Evolutionary conservation across 2,888 invertebrate species (phyloP).

Genomic region (Drosophila histrio): DNA sequence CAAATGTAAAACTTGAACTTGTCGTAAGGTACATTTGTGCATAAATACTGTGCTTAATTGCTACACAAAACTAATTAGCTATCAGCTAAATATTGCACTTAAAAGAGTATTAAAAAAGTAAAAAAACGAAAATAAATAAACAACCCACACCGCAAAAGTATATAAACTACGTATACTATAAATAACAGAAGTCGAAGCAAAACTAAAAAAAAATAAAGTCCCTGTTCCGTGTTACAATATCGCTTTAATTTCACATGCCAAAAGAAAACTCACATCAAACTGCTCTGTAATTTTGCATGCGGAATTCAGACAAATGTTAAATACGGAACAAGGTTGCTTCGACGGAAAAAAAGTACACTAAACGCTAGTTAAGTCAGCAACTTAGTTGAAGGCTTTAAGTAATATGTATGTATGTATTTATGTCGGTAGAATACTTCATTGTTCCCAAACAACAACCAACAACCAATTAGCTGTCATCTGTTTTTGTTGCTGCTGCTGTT

Average conservation of each 20-base stretch:
- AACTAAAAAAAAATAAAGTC: slow-evolving; percentile 27
- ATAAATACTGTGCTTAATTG: slow-evolving; percentile 71
- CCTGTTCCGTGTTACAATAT: not conserved
- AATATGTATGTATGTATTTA: slow-evolving; percentile 21
- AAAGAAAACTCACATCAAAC: not conserved
- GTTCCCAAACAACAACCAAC: slow-evolving; percentile 61
- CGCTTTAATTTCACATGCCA: not conserved
- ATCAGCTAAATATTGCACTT: slow-evolving; percentile 61
- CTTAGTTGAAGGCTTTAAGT: slow-evolving; percentile 58
- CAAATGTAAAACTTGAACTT: slow-evolving; percentile 47
- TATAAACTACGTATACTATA: slow-evolving; percentile 7
- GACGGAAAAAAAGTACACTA: slow-evolving; percentile 11
- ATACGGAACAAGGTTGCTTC: not conserved
- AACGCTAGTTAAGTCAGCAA: slow-evolving; percentile 50
- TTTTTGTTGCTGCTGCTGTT: slow-evolving; percentile 40
- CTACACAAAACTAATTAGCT: slow-evolving; percentile 51
- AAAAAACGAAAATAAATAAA: slow-evolving; percentile 9
- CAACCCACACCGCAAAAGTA: slow-evolving; percentile 49
- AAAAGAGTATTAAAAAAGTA: slow-evolving; percentile 26
- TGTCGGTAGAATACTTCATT: slow-evolving; percentile 67
- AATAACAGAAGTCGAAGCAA: slow-evolving; percentile 32
- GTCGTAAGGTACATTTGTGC: slow-evolving; percentile 74
- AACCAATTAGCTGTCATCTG: slow-evolving; percentile 20
- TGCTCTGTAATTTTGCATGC: not conserved
- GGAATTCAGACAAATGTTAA: not conserved